Evolutionary conservation across 2,888 invertebrate species (phyloP).

Genomic region (Thera obeliscata): DNA sequence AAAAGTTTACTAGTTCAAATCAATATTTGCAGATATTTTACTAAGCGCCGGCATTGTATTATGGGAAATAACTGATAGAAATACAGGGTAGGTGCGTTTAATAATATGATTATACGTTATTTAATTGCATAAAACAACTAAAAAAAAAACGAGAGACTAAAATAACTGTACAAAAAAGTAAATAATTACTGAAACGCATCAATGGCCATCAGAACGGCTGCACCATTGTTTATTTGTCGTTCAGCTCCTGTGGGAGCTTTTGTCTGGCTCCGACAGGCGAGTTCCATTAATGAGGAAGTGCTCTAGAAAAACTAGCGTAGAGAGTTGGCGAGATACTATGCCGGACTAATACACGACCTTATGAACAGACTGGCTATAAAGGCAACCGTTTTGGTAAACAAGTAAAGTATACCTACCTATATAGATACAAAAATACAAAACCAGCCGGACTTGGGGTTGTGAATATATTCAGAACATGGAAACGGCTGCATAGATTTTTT

Average conservation of each 20-base stretch:
- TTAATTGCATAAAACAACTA: background rate
- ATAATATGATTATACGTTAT: background rate
- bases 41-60: no score
- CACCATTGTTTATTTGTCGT: conserved; percentile 35
- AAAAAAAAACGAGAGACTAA: background rate
- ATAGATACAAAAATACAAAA: no score
- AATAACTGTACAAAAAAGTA: conserved; percentile 11
- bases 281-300: conserved; percentile 79
- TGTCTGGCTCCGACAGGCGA: conserved; percentile 59
- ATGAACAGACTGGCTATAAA: background rate
- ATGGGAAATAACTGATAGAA: background rate
- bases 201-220: conserved; percentile 17
- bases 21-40: no score
- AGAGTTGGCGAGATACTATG: background rate
- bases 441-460: no score
- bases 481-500: no score
- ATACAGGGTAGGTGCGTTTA: no score
- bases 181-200: conserved; percentile 22
- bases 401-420: no score
- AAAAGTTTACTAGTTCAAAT: no score
- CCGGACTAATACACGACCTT: background rate
- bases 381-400: no score
- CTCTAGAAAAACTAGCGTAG: conserved; percentile 70
- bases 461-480: no score
- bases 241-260: conserved; percentile 49